These are phyloP conservation scores for Hydractinia echinata DNA, from an alignment of 30 jellyfish, hydroid and myxozoan genomes.

Conservation along the genomic window DNA sequence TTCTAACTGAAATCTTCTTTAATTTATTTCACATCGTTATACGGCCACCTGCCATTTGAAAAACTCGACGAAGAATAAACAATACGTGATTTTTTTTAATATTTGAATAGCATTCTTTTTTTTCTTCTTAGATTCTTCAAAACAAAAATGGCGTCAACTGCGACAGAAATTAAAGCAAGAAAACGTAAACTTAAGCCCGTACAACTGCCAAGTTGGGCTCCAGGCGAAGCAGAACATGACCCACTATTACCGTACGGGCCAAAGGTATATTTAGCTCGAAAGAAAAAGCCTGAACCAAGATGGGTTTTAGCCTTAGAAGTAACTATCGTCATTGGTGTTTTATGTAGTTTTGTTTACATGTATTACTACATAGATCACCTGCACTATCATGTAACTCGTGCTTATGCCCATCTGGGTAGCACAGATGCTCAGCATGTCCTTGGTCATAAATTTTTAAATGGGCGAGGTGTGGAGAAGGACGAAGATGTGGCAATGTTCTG, in stretches of 20 bases:
- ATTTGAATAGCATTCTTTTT: too few species aligned
- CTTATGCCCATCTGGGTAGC: constrained; percentile 89
- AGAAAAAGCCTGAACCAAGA: constrained; percentile 88
- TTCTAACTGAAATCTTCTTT: too few species aligned
- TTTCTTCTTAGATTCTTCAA: too few species aligned
- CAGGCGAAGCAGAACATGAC: constrained; percentile 84
- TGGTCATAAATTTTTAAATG: constrained; percentile 78
- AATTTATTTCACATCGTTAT: too few species aligned
- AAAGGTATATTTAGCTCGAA: constrained; percentile 79
- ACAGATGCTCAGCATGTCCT: constrained; percentile 89
- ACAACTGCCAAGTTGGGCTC: constrained; percentile 73
- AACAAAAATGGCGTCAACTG: too few species aligned
- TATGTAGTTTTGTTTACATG: constrained; percentile 68
- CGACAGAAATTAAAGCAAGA: too few species aligned
- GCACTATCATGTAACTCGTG: constrained; percentile 81
- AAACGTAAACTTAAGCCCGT: too few species aligned
- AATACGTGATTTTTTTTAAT: too few species aligned
- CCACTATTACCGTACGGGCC: constrained; percentile 94
- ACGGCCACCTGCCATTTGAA: too few species aligned
- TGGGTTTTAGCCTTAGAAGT: constrained; percentile 70
- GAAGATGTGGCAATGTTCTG: constrained; percentile 89
- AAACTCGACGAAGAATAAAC: too few species aligned
- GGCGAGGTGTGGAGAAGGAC: constrained; percentile 78
- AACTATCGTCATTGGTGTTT: constrained; percentile 64
- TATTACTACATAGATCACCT: constrained; percentile 83